Evolutionary conservation across 2,113 vertebrate species (phyloP).

Genomic region (Paramisgurnus dabryanus): DNA sequence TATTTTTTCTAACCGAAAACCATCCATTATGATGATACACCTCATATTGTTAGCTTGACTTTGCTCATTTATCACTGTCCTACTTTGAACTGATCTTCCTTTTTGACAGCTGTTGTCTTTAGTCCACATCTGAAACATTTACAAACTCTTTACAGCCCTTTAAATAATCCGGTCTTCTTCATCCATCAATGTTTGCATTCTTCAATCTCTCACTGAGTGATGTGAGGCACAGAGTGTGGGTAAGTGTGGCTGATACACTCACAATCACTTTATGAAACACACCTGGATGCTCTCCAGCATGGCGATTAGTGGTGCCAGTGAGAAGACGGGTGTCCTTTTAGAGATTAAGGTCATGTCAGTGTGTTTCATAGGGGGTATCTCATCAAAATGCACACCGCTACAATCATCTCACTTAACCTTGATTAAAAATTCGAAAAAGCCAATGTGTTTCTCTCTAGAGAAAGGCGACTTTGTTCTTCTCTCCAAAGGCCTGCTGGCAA

Average conservation of each 20-base stretch:
- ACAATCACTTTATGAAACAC: constrained; percentile 50
- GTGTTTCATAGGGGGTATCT: constrained; percentile 56
- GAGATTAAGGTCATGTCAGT: constrained; percentile 59
- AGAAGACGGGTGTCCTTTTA: constrained; percentile 51
- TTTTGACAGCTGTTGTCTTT: constrained; percentile 32
- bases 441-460: constrained; percentile 34
- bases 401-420: constrained; percentile 60
- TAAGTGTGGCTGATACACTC: constrained; percentile 17
- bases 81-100: neutral
- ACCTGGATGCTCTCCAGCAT: constrained; percentile 55
- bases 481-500: constrained; percentile 20
- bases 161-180: constrained; percentile 12
- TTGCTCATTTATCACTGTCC: constrained; percentile 11
- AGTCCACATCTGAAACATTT: constrained; percentile 29
- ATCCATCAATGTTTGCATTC: constrained; percentile 23
- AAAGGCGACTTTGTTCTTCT: constrained; percentile 26
- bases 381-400: constrained; percentile 59
- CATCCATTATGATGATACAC: constrained; percentile 3
- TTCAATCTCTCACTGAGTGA: neutral
- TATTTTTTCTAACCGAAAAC: neutral
- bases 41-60: neutral
- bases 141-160: constrained; percentile 3
- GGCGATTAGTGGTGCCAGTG: constrained; percentile 38
- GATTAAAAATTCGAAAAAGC: constrained; percentile 59
- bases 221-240: constrained; percentile 24